Base-by-base conservation (phyloP, 2,797 vertebrate genomes). In the Xenopus petersii region DNA sequence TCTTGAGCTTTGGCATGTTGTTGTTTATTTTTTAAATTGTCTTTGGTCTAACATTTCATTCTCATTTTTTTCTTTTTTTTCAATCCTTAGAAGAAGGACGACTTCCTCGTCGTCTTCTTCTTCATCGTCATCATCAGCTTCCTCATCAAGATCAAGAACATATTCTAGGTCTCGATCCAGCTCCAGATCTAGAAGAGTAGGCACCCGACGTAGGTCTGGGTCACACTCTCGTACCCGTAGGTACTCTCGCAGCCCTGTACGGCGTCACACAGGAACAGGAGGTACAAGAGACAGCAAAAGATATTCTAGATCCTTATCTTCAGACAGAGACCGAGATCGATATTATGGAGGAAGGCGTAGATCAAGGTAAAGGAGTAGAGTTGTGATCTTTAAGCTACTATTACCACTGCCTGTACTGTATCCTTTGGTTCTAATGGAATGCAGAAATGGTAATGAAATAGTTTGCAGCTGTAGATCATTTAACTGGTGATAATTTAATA, bases 111-210 rank as follows among this genome's bases (percentile, higher is more conserved):
- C 47, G 1, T 49, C 91, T 26, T 93, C 90, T 2, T 91, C 94
- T 11, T 89, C 90, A 0, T 92, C 85, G 33, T 92, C 91, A 15
- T 88, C 80, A 0, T 92, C 89, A 0, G 84, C 86, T 11, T 84
- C 86, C 21, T 85, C 89, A 0, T 88, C 89, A 2, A 88, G 15
- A 2, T 56, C 88, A 9, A 93, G 93, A 12, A 95, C 95, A 0
- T 93, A 86, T 33, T 94, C 94, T 1, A 93, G 92, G 1, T 94
- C 91, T 0, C 82, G 90, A 49, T 89, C 90, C 0, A 87, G 88
- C 0, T 86, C 92, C 0, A 89, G 89, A 82, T 85, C 92, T 73
- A 80, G 87, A 0, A 89, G 93, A 67, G 92, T 92, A 0, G 84
- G 88, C 0, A 26, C 30, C 5, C 63, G 71, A 21, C 92, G 92